A percentile compares a stretch with the other conserved stretches of the same genome.
Evolutionary conservation across 2,888 invertebrate genomes (phyloP).

Genomic region (Andrena haemorrhoa): DNA sequence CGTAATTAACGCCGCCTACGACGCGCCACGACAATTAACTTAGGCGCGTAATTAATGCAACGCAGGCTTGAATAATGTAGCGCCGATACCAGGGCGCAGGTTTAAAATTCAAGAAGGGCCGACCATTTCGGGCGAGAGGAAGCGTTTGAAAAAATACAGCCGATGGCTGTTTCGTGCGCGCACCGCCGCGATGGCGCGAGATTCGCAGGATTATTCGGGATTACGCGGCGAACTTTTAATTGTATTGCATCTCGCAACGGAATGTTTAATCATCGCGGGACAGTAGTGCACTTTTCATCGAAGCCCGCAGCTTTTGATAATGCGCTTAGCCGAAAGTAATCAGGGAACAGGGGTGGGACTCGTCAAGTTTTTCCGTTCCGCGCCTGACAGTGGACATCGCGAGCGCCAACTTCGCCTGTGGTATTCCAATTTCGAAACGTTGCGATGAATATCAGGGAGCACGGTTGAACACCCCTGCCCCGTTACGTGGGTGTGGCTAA

Average conservation of each 20-base stretch:
- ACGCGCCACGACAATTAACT: constrained; percentile 39
- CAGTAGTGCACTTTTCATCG: constrained; percentile 65
- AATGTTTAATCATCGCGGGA: constrained; percentile 68
- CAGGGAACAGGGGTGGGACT: constrained; percentile 47
- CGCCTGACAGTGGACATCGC: constrained; percentile 11
- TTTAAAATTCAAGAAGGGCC: neutral
- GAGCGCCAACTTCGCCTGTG: neutral
- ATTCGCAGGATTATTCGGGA: constrained; percentile 60
- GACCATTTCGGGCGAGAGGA: neutral
- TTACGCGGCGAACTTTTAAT: constrained; percentile 70
- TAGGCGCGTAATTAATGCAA: constrained; percentile 44
- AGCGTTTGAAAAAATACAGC: neutral
- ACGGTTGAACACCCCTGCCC: neutral
- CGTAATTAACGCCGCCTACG: constrained; percentile 52
- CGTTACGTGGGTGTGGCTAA: constrained; percentile 8
- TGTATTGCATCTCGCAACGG: constrained; percentile 56
- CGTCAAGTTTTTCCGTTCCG: constrained; percentile 18
- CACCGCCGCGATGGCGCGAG: constrained; percentile 10
- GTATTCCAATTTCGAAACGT: neutral
- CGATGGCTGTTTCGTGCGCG: neutral
- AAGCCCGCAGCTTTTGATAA: constrained; percentile 61
- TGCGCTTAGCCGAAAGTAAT: constrained; percentile 68
- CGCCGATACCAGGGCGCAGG: neutral
- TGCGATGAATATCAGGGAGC: neutral
- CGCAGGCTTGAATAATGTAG: constrained; percentile 13